phyloP scores from a whole-genome alignment of 2,113 vertebrate genomes.

The Sander vitreus region DNA sequence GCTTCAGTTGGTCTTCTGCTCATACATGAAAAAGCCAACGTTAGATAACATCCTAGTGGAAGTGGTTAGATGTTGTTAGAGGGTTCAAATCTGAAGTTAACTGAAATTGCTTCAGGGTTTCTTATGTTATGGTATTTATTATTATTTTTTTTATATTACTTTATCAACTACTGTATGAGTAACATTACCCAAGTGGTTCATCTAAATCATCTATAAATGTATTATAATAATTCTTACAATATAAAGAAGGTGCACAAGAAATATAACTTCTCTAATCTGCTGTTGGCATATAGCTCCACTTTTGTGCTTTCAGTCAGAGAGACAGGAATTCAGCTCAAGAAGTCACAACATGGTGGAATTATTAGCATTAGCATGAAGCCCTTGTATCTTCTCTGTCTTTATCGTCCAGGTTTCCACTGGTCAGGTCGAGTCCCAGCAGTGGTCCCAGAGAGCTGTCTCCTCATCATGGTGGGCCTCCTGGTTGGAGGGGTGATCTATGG shows the following conservation, averaged over 20 bases:
- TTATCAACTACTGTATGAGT: neutral
- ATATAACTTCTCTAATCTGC: neutral
- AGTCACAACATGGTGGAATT: neutral
- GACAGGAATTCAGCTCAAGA: neutral
- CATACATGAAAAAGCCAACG: neutral
- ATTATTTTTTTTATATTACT: neutral
- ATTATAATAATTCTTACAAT: neutral
- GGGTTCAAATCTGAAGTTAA: neutral
- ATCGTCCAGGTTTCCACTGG: slow-evolving; percentile 84
- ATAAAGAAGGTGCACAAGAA: neutral
- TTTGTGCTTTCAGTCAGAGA: neutral
- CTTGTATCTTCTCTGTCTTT: neutral
- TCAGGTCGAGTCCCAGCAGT: slow-evolving; percentile 86
- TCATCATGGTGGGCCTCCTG: slow-evolving; percentile 89
- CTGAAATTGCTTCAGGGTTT: neutral
- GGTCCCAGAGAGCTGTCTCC: slow-evolving; percentile 87
- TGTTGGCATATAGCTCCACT: neutral
- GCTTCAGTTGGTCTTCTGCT: neutral
- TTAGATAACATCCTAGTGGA: neutral
- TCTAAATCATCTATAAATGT: no score
- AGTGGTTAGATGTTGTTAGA: neutral
- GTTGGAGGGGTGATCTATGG: slow-evolving; percentile 87
- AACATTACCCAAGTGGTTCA: neutral
- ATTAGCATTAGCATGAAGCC: neutral
- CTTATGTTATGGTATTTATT: neutral